Evolutionary conservation across 2,888 invertebrate genomes (phyloP).

Genomic region (Teleiodes luculella): DNA sequence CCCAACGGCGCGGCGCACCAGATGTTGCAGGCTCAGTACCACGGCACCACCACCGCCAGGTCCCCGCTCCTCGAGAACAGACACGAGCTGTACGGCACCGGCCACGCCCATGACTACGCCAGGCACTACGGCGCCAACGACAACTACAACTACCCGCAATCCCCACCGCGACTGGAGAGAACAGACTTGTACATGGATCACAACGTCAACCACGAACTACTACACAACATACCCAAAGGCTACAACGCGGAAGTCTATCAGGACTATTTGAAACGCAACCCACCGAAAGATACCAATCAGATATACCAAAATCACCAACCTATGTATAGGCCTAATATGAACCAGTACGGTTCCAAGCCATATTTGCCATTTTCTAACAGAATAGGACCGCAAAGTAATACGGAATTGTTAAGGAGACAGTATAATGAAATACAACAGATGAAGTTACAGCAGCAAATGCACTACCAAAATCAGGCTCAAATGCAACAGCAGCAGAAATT

Average conservation of each 20-base stretch:
- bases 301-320: slow-evolving; percentile 78
- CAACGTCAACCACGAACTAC: slow-evolving; percentile 66
- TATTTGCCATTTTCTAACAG: slow-evolving; percentile 74
- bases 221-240: slow-evolving; percentile 70
- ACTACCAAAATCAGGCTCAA: slow-evolving; percentile 81
- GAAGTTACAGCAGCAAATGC: slow-evolving; percentile 81
- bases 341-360: slow-evolving; percentile 69
- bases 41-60: slow-evolving; percentile 68
- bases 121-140: slow-evolving; percentile 78
- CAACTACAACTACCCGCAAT: slow-evolving; percentile 58
- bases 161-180: slow-evolving; percentile 66
- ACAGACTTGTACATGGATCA: slow-evolving; percentile 65
- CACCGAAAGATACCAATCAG: slow-evolving; percentile 77
- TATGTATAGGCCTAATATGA: slow-evolving; percentile 66
- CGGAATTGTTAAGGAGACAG: slow-evolving; percentile 78
- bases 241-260: slow-evolving; percentile 80
- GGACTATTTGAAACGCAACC: slow-evolving; percentile 76
- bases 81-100: slow-evolving; percentile 77
- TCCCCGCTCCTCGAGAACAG: slow-evolving; percentile 77
- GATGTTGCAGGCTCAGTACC: slow-evolving; percentile 70
- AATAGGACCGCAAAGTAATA: slow-evolving; percentile 77
- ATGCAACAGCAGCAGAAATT: slow-evolving; percentile 82
- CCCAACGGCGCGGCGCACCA: slow-evolving; percentile 78
- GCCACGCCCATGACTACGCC: slow-evolving; percentile 73
- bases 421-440: slow-evolving; percentile 82